Conservation (phyloP, 1,140 invertebrate genomes). For the Polypedilum pembai region DNA sequence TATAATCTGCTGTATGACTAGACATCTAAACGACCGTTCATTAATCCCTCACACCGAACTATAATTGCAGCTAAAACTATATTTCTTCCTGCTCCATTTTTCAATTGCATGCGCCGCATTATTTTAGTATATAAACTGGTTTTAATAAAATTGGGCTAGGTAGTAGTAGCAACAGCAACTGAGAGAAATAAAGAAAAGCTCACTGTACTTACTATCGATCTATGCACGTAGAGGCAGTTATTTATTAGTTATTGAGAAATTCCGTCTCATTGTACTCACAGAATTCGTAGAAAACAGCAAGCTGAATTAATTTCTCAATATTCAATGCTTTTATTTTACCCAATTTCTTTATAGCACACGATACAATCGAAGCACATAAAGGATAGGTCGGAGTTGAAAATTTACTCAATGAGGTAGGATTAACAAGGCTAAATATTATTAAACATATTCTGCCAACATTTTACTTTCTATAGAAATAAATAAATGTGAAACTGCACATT, state of each 20-base stretch:
- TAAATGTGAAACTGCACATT: too few species aligned
- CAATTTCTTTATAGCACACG: constrained; percentile 2
- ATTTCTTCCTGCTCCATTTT: constrained; percentile 11
- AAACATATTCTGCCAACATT: too few species aligned
- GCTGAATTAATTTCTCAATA: neutral
- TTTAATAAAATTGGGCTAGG: neutral
- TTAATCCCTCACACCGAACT: neutral
- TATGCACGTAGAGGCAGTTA: neutral
- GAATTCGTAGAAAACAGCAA: neutral
- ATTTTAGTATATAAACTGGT: neutral
- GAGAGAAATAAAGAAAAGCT: too few species aligned
- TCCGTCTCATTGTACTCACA: neutral
- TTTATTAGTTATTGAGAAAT: neutral
- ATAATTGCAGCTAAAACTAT: neutral
- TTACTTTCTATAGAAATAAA: too few species aligned
- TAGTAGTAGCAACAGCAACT: too few species aligned
- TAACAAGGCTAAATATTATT: neutral
- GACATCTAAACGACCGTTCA: neutral
- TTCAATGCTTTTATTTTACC: neutral
- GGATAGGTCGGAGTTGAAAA: constrained; percentile 6
- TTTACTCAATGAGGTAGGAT: neutral
- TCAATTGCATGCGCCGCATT: neutral
- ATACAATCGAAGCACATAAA: neutral
- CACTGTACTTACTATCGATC: too few species aligned
- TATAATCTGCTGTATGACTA: neutral